phyloP scores from a whole-genome alignment of 2,113 vertebrate genomes.

The Calidris pygmaea region DNA sequence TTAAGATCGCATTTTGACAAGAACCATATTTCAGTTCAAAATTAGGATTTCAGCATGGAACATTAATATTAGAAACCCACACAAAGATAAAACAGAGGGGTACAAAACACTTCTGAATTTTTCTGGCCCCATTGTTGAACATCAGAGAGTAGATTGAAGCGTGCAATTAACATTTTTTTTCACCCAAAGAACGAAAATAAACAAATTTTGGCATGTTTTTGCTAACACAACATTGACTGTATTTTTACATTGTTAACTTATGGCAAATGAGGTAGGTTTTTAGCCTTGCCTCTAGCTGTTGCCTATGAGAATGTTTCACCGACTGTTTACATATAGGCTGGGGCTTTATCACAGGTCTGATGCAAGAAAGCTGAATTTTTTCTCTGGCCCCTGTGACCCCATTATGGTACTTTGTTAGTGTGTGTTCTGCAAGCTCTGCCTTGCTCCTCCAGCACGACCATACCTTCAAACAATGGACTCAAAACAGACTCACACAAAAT shows the following conservation, averaged over 20 bases:
- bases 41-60: not conserved
- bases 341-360: constrained; percentile 61
- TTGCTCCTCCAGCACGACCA: constrained; percentile 15
- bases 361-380: constrained; percentile 66
- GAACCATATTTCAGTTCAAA: not conserved
- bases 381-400: constrained; percentile 49
- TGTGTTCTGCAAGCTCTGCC: constrained; percentile 56
- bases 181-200: not conserved
- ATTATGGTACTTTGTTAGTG: constrained; percentile 50
- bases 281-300: constrained; percentile 7
- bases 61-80: not conserved
- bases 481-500: constrained; percentile 6
- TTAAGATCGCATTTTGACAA: not conserved
- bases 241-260: not conserved
- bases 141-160: not conserved
- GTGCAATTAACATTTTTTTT: not conserved
- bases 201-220: not conserved
- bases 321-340: constrained; percentile 49
- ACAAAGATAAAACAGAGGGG: not conserved
- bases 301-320: constrained; percentile 39
- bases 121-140: not conserved
- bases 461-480: constrained; percentile 30
- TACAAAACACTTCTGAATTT: not conserved
- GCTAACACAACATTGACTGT: not conserved
- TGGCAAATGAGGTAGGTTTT: constrained; percentile 1